These are phyloP conservation scores for Eubasilissa regina DNA, from an alignment of 1,140 invertebrate genomes.

Conservation along the genomic window DNA sequence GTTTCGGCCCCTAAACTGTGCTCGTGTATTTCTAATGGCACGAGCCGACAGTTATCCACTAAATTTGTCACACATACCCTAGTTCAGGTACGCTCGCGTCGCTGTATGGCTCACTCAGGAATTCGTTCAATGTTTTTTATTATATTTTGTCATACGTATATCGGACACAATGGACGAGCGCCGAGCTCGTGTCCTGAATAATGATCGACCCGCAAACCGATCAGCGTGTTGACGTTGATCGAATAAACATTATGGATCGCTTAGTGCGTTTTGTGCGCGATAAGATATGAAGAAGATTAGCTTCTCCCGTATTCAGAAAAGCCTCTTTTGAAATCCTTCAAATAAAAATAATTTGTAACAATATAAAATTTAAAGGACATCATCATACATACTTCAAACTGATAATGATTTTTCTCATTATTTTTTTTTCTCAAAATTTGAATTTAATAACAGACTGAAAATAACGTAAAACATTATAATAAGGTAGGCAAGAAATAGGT, in stretches of 20 bases:
- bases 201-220: constrained; percentile 18
- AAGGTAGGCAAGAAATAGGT: too few species aligned
- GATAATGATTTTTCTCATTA: too few species aligned
- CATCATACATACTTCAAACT: too few species aligned
- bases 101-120: constrained; percentile 20
- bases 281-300: background rate
- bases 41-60: constrained; percentile 39
- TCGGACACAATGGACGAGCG: constrained; percentile 37
- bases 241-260: constrained; percentile 26
- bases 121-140: constrained; percentile 43
- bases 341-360: too few species aligned
- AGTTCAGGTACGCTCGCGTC: constrained; percentile 3
- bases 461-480: too few species aligned
- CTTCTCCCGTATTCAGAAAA: background rate
- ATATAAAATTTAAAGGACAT: too few species aligned
- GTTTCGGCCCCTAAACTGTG: constrained; percentile 14
- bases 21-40: constrained; percentile 51
- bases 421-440: too few species aligned
- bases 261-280: background rate
- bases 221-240: constrained; percentile 10
- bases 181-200: constrained; percentile 22
- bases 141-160: constrained; percentile 39
- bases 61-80: constrained; percentile 42
- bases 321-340: too few species aligned
- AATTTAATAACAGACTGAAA: too few species aligned